A percentile compares a stretch with the other conserved stretches of the same genome.
These are phyloP conservation scores for Pocillopora verrucosa DNA, from an alignment of 64 coral and sea anemone genomes.

Conservation along the genomic window DNA sequence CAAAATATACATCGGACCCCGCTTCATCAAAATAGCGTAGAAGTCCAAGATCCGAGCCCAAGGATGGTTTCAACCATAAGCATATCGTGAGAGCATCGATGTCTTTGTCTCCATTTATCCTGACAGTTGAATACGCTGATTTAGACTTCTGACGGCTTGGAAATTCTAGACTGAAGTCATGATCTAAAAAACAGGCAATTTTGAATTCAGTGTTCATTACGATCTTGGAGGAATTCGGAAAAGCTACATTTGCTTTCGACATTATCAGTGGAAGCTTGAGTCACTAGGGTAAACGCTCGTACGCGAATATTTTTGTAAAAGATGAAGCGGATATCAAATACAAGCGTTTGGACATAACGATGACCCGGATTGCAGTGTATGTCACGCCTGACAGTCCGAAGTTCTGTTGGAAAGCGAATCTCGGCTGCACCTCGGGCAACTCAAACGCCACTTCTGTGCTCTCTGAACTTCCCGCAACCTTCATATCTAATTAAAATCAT, in stretches of 20 bases:
- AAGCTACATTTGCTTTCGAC: neutral
- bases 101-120: neutral
- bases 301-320: no score
- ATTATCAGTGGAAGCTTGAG: no score
- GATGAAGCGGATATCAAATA: no score
- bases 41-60: neutral
- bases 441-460: no score
- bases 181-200: neutral
- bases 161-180: constrained; percentile 2
- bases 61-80: neutral
- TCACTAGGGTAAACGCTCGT: no score
- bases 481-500: no score
- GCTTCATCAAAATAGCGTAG: neutral
- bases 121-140: neutral
- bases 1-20: neutral
- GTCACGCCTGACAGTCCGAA: no score
- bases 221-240: neutral
- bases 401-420: no score
- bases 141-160: neutral
- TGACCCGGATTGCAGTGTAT: no score
- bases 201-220: neutral
- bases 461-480: no score
- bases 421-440: no score
- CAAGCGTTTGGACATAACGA: no score
- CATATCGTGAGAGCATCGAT: constrained; percentile 15